These are phyloP conservation scores for Branchellion lobata DNA, from an alignment of 2,888 invertebrate genomes.

Conservation along the genomic window DNA sequence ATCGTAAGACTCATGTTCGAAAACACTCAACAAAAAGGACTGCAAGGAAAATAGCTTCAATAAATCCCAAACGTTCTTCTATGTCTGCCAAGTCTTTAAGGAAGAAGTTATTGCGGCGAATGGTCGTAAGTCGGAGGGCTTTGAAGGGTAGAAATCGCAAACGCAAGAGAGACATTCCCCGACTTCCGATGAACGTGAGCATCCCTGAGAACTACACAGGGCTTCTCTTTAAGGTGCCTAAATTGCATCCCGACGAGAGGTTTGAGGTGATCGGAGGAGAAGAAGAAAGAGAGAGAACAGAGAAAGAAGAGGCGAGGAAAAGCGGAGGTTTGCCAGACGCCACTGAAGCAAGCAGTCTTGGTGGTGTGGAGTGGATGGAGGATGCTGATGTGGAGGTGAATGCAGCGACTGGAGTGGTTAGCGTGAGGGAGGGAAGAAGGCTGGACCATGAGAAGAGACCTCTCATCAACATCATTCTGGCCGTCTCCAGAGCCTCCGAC, in stretches of 20 bases:
- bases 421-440: slow-evolving; percentile 1
- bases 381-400: slow-evolving; percentile 7
- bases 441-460: slow-evolving; percentile 20
- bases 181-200: not conserved
- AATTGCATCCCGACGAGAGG: not conserved
- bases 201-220: slow-evolving; percentile 23
- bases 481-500: not conserved
- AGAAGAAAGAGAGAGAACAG: not conserved
- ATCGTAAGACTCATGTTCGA: too few species aligned
- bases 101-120: too few species aligned
- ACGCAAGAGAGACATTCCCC: not conserved
- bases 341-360: too few species aligned
- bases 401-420: not conserved
- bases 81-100: too few species aligned
- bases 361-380: too few species aligned
- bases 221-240: not conserved
- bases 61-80: too few species aligned
- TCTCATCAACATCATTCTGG: not conserved
- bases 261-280: not conserved
- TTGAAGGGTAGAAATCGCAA: too few species aligned
- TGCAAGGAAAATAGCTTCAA: too few species aligned
- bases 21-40: too few species aligned
- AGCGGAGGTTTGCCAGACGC: too few species aligned
- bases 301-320: not conserved
- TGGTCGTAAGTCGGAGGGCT: too few species aligned